Evolutionary conservation across 1,140 invertebrate species (phyloP), one percentile per base, ranked within the genome.

Genomic region (Nephotettix cincticeps): DNA sequence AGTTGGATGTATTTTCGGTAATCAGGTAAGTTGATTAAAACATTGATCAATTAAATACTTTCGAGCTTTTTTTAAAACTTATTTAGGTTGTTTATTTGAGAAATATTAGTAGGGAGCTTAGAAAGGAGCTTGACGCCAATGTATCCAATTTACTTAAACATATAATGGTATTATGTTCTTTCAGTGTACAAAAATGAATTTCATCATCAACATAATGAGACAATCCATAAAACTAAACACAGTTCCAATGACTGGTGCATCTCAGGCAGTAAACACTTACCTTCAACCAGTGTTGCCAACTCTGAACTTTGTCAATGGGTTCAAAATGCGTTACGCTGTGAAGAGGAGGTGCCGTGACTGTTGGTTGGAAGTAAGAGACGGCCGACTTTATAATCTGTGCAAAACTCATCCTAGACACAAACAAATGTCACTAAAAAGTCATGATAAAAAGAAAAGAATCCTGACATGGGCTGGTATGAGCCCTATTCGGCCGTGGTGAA

Each of bases 351-450:
- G 93, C 77, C 90, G 88, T 79, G 88, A 89, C 74, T 95, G 93
- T 77, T 91, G 90, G 76, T 86, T 91, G 77, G 86, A 91, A 14
- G 81, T 84, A 45, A 81, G 87, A 67, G 84, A 93, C 77, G 85
- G 89, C 71, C 83, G 90, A 36, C 77, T 87, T 72, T 91, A 89
- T 81, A 86, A 93, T 54, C 86, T 91, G 63, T 95, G 93, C 76
- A 87, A 87, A 74, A 88, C 85, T 23, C 86, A 90, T 78, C 88
- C 89, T 40, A 82, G 91, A 65, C 93, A 95, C 76, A 94, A 94
- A 76, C 91, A 93, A 83, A 90, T 88, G 85, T 80, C 86, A 28
- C 89, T 87, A 80, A 83, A 87, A 66, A 81, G 84, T 58, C 84
- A 87, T 72, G 86, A 85, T 36, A 84, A 84, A 73, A 88, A 88